Conservation (phyloP, 2,113 vertebrate genomes). For the Butastur rufipennis region DNA sequence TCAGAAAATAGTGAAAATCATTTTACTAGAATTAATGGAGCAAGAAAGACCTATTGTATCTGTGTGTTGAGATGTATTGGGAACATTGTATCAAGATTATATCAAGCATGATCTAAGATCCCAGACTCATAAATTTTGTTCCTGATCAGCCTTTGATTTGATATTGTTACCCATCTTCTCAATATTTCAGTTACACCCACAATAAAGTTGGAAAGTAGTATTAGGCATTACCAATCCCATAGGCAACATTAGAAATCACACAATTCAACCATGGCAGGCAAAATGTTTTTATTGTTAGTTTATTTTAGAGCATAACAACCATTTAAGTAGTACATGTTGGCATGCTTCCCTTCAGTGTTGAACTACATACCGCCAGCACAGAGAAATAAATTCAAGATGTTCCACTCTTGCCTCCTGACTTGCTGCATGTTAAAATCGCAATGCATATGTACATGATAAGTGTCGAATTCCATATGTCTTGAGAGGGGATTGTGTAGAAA, state of each 20-base stretch:
- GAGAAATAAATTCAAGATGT: background rate
- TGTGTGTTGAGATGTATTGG: background rate
- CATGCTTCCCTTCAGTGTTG: background rate
- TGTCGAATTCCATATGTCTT: background rate
- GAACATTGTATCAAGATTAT: background rate
- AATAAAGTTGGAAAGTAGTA: background rate
- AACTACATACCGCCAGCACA: background rate
- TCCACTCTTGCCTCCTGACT: background rate
- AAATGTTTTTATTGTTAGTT: background rate
- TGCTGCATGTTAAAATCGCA: background rate
- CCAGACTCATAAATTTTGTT: background rate
- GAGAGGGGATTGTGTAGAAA: background rate
- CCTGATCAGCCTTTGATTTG: background rate
- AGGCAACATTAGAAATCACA: background rate
- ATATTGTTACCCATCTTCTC: background rate
- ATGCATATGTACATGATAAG: background rate
- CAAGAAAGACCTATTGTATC: background rate
- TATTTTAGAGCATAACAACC: accelerated
- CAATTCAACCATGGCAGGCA: background rate
- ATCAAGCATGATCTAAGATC: background rate
- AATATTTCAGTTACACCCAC: background rate
- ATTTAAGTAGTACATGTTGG: background rate
- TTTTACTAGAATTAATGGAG: background rate
- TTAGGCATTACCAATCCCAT: background rate
- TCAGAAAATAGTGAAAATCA: background rate